A percentile compares a stretch with the other conserved stretches of the same genome.
phyloP scores from a whole-genome alignment of 2,113 vertebrate genomes.

The Oxyura jamaicensis region DNA sequence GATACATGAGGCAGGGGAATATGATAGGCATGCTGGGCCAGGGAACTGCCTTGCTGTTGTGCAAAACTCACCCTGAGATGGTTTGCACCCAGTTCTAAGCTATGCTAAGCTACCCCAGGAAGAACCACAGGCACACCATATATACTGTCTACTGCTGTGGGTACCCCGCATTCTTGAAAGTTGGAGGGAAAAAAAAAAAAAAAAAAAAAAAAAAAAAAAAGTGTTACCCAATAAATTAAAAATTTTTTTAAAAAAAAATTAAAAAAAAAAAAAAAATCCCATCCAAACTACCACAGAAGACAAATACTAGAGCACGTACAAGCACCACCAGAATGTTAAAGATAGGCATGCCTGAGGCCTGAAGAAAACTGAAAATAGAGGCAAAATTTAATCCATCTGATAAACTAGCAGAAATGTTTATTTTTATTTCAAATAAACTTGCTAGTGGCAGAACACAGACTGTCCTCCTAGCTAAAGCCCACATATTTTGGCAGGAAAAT shows the following conservation, averaged over 20 bases:
- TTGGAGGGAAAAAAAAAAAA: neutral
- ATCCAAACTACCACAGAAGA: neutral
- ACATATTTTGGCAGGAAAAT: neutral
- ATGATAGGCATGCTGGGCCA: neutral
- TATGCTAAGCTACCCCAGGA: fast-evolving
- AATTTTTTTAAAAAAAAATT: neutral
- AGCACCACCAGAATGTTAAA: neutral
- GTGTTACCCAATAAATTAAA: too few relatives aligned
- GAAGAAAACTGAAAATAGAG: neutral
- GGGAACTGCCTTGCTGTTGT: neutral
- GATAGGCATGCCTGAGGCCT: neutral
- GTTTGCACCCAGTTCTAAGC: neutral
- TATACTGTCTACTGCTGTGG: neutral
- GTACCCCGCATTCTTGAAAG: neutral
- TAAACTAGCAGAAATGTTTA: constrained; percentile 5
- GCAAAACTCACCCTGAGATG: neutral
- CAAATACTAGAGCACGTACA: neutral
- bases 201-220: neutral
- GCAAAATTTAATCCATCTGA: neutral
- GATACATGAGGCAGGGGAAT: neutral
- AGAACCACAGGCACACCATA: fast-evolving
- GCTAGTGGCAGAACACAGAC: neutral
- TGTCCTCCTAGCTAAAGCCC: neutral
- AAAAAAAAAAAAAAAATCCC: neutral
- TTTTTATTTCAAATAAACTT: constrained; percentile 15